A percentile compares a stretch with the other conserved stretches of the same genome.
Conservation (phyloP, 35 echinoderm and acorn worm genomes). For the Patiria miniata region DNA sequence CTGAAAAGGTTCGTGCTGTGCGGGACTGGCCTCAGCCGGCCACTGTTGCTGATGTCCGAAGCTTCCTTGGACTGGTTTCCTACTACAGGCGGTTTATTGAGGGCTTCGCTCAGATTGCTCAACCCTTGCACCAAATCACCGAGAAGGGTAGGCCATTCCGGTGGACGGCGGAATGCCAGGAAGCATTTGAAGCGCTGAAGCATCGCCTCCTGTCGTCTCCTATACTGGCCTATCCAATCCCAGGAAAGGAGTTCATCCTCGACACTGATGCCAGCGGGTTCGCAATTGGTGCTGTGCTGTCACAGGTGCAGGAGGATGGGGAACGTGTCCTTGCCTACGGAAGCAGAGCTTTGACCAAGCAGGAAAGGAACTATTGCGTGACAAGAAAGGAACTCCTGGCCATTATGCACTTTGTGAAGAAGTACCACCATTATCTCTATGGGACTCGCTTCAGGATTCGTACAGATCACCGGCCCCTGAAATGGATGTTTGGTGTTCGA, state of each 20-base stretch:
- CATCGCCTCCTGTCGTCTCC: slow-evolving; percentile 20
- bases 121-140: slow-evolving; percentile 32
- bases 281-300: slow-evolving; percentile 48
- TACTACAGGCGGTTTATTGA: slow-evolving; percentile 40
- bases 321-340: slow-evolving; percentile 55
- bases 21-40: slow-evolving; percentile 29
- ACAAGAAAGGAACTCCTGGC: slow-evolving; percentile 57
- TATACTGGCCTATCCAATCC: slow-evolving; percentile 55
- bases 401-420: slow-evolving; percentile 41
- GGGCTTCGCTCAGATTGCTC: slow-evolving; percentile 46
- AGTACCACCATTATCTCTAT: slow-evolving; percentile 65
- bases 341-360: slow-evolving; percentile 47
- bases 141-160: slow-evolving; percentile 32
- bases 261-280: slow-evolving; percentile 69
- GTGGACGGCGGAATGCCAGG: slow-evolving; percentile 30
- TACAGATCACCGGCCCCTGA: slow-evolving; percentile 65
- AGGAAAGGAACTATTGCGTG: slow-evolving; percentile 59
- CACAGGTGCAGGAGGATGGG: slow-evolving; percentile 59
- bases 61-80: slow-evolving; percentile 47
- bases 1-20: neutral
- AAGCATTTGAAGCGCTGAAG: slow-evolving; percentile 46
- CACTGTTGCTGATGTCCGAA: slow-evolving; percentile 29
- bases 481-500: slow-evolving; percentile 53
- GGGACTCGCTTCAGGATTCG: slow-evolving; percentile 50
- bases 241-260: no score